Evolutionary conservation across 30 jellyfish, hydroid and myxozoan species (phyloP).

Genomic region (Morbakka virulenta): DNA sequence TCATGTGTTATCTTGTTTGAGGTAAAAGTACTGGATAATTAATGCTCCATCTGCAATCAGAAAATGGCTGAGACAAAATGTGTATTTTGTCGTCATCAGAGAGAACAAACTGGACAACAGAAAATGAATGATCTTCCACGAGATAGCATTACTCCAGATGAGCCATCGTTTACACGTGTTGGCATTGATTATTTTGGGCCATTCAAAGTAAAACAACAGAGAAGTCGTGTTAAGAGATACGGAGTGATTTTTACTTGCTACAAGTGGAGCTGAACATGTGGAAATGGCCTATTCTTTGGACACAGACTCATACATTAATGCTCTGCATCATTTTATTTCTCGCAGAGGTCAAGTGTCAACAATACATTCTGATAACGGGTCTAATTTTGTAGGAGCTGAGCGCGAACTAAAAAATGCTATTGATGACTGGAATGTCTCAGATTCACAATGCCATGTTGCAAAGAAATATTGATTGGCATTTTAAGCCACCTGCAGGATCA

Average conservation of each 20-base stretch:
- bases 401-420: conserved; percentile 15
- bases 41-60: conserved; percentile 21
- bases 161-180: conserved; percentile 49
- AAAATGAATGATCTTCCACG: conserved; percentile 67
- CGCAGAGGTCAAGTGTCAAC: conserved; percentile 29
- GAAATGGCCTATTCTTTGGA: conserved; percentile 34
- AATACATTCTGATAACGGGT: conserved; percentile 26
- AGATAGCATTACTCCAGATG: conserved; percentile 40
- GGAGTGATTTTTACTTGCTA: conserved; percentile 54
- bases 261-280: conserved; percentile 45
- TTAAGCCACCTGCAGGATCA: conserved; percentile 54
- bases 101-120: conserved; percentile 1
- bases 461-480: conserved; percentile 24
- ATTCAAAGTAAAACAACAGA: conserved; percentile 28
- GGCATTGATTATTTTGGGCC: conserved; percentile 72
- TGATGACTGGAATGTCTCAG: conserved; percentile 31
- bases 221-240: conserved; percentile 40
- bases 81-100: conserved; percentile 13
- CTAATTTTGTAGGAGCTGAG: conserved; percentile 24
- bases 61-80: conserved; percentile 8
- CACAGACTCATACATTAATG: conserved; percentile 41
- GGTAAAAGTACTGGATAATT: conserved; percentile 41
- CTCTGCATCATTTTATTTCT: conserved; percentile 31
- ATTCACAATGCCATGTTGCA: conserved; percentile 18
- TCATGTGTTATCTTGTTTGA: conserved; percentile 21